Conservation (phyloP, 2,888 invertebrate species). For the Trilocha varians region DNA sequence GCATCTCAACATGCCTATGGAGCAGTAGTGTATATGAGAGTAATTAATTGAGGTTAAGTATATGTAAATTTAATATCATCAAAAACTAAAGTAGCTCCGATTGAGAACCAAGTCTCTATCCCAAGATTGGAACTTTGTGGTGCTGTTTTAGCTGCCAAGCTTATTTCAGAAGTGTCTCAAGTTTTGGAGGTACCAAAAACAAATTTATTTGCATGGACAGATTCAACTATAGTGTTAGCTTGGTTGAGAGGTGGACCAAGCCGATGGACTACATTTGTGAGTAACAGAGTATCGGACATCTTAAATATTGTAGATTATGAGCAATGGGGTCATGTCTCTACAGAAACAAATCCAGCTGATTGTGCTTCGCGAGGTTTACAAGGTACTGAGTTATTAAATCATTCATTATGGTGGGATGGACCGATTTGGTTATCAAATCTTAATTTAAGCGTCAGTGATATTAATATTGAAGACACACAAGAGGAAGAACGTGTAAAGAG, state of each 20-base stretch:
- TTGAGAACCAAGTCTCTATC: slow-evolving; percentile 9
- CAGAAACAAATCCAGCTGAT: slow-evolving; percentile 11
- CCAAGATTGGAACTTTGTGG: slow-evolving; percentile 17
- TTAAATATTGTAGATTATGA: background rate
- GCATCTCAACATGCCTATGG: slow-evolving; percentile 13
- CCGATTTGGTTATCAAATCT: slow-evolving; percentile 3
- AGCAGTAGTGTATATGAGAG: slow-evolving; percentile 11
- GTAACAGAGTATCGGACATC: slow-evolving; percentile 10
- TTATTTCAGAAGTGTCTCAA: slow-evolving; percentile 8
- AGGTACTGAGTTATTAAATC: background rate
- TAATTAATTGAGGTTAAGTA: slow-evolving; percentile 5
- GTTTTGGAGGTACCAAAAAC: slow-evolving; percentile 8
- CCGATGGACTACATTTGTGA: slow-evolving; percentile 10
- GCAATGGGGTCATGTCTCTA: slow-evolving; percentile 9
- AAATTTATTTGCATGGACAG: slow-evolving; percentile 12
- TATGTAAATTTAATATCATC: slow-evolving; percentile 4
- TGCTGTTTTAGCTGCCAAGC: slow-evolving; percentile 11
- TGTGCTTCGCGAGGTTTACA: slow-evolving; percentile 10
- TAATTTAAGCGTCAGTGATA: background rate
- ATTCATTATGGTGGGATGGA: slow-evolving; percentile 7
- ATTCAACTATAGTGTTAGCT: slow-evolving; percentile 10
- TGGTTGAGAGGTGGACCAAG: slow-evolving; percentile 11
- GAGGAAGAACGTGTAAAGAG: slow-evolving; percentile 1
- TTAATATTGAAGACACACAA: slow-evolving; percentile 1
- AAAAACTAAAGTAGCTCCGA: slow-evolving; percentile 8